phyloP scores from a whole-genome alignment of 1,140 invertebrate genomes.

The Melitaea cinxia region DNA sequence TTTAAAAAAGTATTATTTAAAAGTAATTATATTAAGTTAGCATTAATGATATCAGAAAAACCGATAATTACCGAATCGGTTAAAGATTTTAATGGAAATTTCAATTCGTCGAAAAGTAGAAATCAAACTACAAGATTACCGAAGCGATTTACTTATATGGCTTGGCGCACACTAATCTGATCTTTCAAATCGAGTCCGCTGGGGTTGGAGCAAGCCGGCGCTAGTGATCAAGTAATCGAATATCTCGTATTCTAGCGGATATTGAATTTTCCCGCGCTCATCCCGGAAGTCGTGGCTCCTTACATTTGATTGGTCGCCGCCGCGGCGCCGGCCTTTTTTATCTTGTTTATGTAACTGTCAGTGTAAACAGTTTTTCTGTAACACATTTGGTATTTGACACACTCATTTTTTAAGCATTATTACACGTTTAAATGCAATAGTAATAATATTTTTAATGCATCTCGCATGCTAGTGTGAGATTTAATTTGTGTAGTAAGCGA shows the following conservation, averaged over 20 bases:
- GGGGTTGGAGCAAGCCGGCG: constrained; percentile 43
- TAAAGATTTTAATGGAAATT: too few species aligned
- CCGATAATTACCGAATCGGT: too few species aligned
- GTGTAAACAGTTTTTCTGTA: constrained; percentile 51
- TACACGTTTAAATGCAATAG: too few species aligned
- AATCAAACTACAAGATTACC: neutral
- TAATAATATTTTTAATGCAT: too few species aligned
- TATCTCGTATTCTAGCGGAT: constrained; percentile 69
- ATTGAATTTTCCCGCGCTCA: constrained; percentile 71
- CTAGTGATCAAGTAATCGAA: constrained; percentile 67
- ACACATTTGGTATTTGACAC: neutral
- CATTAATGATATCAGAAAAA: too few species aligned
- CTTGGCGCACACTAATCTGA: constrained; percentile 29
- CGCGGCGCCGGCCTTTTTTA: constrained; percentile 65
- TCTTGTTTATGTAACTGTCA: constrained; percentile 61
- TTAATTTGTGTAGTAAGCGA: too few species aligned
- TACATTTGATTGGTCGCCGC: constrained; percentile 50
- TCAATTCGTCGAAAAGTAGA: neutral
- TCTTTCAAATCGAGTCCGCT: constrained; percentile 49
- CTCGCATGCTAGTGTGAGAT: too few species aligned
- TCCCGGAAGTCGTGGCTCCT: constrained; percentile 61
- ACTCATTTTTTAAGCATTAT: too few species aligned
- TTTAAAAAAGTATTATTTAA: too few species aligned
- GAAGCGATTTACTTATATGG: constrained; percentile 5
- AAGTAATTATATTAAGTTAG: too few species aligned